These are phyloP conservation scores for Oreocharis arfaki DNA, from an alignment of 2,113 vertebrate species.

Conservation along the genomic window DNA sequence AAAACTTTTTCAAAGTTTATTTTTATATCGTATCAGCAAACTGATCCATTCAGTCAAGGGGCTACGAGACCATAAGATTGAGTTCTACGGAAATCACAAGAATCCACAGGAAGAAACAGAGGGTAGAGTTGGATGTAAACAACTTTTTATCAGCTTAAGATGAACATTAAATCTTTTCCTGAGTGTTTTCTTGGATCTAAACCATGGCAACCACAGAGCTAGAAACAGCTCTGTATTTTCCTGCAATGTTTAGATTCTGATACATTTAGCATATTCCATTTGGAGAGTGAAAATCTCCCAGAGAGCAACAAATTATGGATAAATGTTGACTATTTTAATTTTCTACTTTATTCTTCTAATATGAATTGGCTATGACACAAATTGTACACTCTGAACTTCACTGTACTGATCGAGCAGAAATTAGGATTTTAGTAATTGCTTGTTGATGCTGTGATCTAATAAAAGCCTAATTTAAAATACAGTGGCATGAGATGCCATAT, in stretches of 20 bases:
- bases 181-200: not conserved
- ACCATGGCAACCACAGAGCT: not conserved
- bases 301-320: not conserved
- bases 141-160: not conserved
- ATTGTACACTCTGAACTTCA: not conserved
- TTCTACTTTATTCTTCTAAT: not conserved
- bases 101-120: not conserved
- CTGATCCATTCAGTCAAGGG: not conserved
- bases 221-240: not conserved
- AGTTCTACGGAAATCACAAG: not conserved
- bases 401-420: not conserved
- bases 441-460: not conserved
- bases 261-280: not conserved
- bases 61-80: not conserved
- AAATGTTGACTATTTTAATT: not conserved
- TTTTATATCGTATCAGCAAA: not conserved
- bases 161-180: not conserved
- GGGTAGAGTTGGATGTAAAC: not conserved
- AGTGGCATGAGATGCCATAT: not conserved
- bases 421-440: not conserved
- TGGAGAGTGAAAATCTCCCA: not conserved
- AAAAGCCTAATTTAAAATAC: not conserved
- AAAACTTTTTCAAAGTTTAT: not conserved
- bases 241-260: not conserved
- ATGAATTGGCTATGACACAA: not conserved